Evolutionary conservation across 2,113 vertebrate species (phyloP).

Genomic region (Seriola quinqueradiata): DNA sequence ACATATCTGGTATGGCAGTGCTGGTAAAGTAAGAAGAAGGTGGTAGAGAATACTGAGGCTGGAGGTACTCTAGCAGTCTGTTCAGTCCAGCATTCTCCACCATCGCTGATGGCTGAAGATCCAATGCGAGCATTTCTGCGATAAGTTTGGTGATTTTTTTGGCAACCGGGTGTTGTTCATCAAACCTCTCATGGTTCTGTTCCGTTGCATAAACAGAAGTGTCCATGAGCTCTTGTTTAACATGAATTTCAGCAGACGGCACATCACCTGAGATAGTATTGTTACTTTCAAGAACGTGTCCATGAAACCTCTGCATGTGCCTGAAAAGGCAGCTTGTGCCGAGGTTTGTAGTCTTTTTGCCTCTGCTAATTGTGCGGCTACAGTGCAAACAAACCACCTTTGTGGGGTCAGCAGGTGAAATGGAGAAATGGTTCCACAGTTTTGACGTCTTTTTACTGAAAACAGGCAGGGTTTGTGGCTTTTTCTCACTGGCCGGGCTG

Average conservation of each 20-base stretch:
- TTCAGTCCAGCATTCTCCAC: conserved; percentile 94
- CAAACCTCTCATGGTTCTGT: conserved; percentile 87
- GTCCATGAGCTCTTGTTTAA: conserved; percentile 85
- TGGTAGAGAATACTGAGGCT: conserved; percentile 94
- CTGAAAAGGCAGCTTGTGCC: conserved; percentile 96
- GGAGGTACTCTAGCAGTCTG: conserved; percentile 94
- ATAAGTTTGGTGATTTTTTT: conserved; percentile 97
- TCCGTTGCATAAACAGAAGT: conserved; percentile 81
- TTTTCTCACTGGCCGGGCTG: conserved; percentile 81
- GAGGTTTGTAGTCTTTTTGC: conserved; percentile 97
- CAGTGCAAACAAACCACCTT: conserved; percentile 98
- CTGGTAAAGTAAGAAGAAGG: conserved; percentile 94
- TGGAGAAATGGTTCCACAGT: conserved; percentile 98
- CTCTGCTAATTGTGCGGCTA: conserved; percentile 96
- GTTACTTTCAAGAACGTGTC: conserved; percentile 90
- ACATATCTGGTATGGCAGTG: conserved; percentile 97
- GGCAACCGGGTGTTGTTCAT: conserved; percentile 94
- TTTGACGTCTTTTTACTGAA: conserved; percentile 98
- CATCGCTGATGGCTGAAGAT: conserved; percentile 96
- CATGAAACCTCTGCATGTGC: conserved; percentile 96
- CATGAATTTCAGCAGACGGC: conserved; percentile 81
- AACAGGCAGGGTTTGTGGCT: conserved; percentile 84
- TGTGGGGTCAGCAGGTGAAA: conserved; percentile 93
- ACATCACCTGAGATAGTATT: conserved; percentile 86
- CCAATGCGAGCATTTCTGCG: conserved; percentile 98